phyloP scores from a whole-genome alignment of 2,113 vertebrate genomes.

The Neogobius melanostomus region DNA sequence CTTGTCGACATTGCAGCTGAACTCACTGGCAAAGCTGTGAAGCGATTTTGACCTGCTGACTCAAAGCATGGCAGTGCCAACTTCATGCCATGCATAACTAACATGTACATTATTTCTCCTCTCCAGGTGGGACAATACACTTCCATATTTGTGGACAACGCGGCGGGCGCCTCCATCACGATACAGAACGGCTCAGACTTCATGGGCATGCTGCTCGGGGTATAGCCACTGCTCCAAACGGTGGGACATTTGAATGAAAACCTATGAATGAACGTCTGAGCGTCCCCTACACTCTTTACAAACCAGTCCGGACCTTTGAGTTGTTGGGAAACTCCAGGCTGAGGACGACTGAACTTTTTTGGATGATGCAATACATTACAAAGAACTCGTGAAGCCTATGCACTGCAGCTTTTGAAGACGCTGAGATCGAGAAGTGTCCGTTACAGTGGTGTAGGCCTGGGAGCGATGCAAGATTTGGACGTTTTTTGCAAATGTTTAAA shows the following conservation, averaged over 20 bases:
- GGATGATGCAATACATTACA: slow-evolving; percentile 41
- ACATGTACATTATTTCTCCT: background rate
- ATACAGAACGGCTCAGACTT: slow-evolving; percentile 91
- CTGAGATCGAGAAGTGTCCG: background rate
- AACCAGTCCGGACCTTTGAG: slow-evolving; percentile 43
- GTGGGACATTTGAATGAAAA: slow-evolving; percentile 8
- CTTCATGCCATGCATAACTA: background rate
- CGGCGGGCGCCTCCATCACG: slow-evolving; percentile 82
- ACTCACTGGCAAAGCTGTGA: too few species aligned
- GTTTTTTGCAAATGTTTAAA: slow-evolving; percentile 30
- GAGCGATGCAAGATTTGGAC: slow-evolving; percentile 33
- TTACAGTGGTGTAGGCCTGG: slow-evolving; percentile 21
- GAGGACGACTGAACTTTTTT: slow-evolving; percentile 42
- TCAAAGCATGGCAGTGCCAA: too few species aligned
- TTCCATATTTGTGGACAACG: slow-evolving; percentile 94
- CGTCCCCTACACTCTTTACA: slow-evolving; percentile 28
- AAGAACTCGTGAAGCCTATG: slow-evolving; percentile 46
- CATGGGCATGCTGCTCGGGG: slow-evolving; percentile 88
- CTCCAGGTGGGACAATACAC: slow-evolving; percentile 88
- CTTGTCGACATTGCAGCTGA: too few species aligned
- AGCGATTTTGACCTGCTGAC: too few species aligned
- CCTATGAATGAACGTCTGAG: slow-evolving; percentile 47
- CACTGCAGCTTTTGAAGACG: slow-evolving; percentile 15
- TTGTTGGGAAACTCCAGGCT: slow-evolving; percentile 10
- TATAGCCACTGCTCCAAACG: slow-evolving; percentile 62